Evolutionary conservation across 2,113 vertebrate species (phyloP), one percentile per base, ranked within the genome.

Genomic region (Bufo gargarizans): DNA sequence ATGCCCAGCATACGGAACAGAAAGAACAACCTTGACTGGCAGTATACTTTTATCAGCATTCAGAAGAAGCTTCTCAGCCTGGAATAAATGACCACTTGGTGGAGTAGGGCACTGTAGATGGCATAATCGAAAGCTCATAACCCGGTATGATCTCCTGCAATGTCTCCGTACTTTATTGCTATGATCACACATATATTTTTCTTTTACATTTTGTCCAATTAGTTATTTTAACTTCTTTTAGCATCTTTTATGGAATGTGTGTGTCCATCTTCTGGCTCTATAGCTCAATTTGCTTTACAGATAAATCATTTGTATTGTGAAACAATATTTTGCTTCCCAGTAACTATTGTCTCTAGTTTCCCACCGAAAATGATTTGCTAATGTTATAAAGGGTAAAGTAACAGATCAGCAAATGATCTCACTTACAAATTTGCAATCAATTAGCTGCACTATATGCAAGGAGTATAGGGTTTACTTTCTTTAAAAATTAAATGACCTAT

Each of bases 401-500:
- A 93, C 94, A 94, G 91, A 92, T 91, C 90, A 92, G 94, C 90
- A 58, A 90, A 90, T 92, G 92, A 93, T 92, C 33, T 90, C 91
- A 88, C 90, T 93, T 92, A 92, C 90, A 93, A 94, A 94, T 93
- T 93, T 92, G 91, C 91, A 91, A 83, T 84, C 93, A 58, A 90
- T 93, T 92, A 90, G 91, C 92, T 90, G 85, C 91, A 92, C 90
- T 90, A 80, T 74, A 89, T 89, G 92, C 89, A 90, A 91, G 90
- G 90, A 90, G 83, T 78, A 92, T 90, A 90, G 91, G 90, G 91
- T 93, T 93, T 92, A 86, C 89, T 92, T 89, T 92, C 92, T 92
- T 93, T 93, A 92, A 92, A 94, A 94, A 93, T 95, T 95, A 95
- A 94, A 94, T 92, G 93, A 93, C 91, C 91, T 86, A 89, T 91